Evolutionary conservation across 2,113 vertebrate genomes (phyloP), one percentile per base, ranked within the genome.

Genomic region (Redunca redunca): DNA sequence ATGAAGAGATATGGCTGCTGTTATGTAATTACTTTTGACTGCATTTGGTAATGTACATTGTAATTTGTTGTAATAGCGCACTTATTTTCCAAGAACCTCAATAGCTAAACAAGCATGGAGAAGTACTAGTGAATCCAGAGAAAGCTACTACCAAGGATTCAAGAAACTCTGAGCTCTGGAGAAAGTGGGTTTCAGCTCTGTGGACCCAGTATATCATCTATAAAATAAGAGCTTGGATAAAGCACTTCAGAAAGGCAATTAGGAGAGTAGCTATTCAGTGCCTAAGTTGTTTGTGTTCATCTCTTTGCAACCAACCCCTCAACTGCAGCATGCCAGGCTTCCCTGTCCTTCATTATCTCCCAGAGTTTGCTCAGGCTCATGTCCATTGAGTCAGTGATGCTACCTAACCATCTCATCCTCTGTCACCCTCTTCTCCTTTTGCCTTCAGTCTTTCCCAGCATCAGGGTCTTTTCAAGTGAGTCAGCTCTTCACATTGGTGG

Each of bases 181-280:
- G 21, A 36, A 88, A 50, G 43, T 78, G 53, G 16, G 5, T 58
- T 95, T 88, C 2, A 77, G 52, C 43, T 80, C 15, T 91, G 33
- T 94, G 55, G n/a, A 86, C 23, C 19, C 13, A 58, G 87, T 91
- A 92, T 91, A 62, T 85, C 21, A 82, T 85, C 11, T 87, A 16
- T 80, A 43, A 97, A 86, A 43, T 33, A 87, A 62, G 19, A 90
- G 13, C 5, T 43, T 77, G 7, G 55, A 52, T n/a, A 33, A 84
- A 90, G 28, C 85, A 86, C 88, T 95, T 96, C 43, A 96, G 67
- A 91, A 43, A 92, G 46, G 60, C 16, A 91, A 60, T 82, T 77
- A 81, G n/a, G 78, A 95, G 16, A 36, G 36, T 74, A 23, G 67
- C 21, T 40, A 6, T 74, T 74, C 67, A 40, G 67, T 40, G 5